Evolutionary conservation across 1,140 invertebrate genomes (phyloP).

Genomic region (Trichonephila clavata): DNA sequence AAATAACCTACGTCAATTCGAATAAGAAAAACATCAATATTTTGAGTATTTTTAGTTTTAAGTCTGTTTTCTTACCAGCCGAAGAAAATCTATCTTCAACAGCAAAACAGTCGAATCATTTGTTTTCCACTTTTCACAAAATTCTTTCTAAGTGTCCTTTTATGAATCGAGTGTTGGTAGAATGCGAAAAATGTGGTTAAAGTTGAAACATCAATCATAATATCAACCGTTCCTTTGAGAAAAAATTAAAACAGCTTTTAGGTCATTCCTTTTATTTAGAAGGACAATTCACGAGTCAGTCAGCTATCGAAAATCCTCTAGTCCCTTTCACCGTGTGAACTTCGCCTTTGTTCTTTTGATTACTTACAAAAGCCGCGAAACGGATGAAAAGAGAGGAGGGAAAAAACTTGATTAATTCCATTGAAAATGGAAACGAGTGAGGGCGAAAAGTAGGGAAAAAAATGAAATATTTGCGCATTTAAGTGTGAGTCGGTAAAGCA

Average conservation of each 20-base stretch:
- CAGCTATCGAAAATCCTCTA: constrained; percentile 50
- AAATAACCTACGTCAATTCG: neutral
- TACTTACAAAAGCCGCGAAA: constrained; percentile 66
- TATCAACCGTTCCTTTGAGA: constrained; percentile 42
- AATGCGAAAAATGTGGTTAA: constrained; percentile 61
- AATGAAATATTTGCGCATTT: constrained; percentile 69
- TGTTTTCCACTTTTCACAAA: constrained; percentile 58
- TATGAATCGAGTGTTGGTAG: constrained; percentile 20
- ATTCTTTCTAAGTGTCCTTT: constrained; percentile 43
- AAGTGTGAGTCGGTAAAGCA: constrained; percentile 63
- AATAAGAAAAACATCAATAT: constrained; percentile 52
- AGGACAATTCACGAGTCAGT: constrained; percentile 67
- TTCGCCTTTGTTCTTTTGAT: constrained; percentile 65
- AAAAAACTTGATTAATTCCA: constrained; percentile 74
- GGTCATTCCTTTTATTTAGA: constrained; percentile 60
- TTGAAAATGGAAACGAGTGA: constrained; percentile 65
- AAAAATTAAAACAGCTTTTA: constrained; percentile 56
- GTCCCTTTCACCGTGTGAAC: constrained; percentile 54
- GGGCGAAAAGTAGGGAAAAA: neutral
- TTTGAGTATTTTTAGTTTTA: constrained; percentile 45
- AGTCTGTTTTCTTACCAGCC: neutral
- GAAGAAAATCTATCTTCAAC: constrained; percentile 42
- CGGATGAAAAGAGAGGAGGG: constrained; percentile 39
- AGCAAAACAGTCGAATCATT: constrained; percentile 38
- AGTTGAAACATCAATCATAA: constrained; percentile 71